phyloP scores from a whole-genome alignment of 1,140 invertebrate genomes.

The Heliconius himera region DNA sequence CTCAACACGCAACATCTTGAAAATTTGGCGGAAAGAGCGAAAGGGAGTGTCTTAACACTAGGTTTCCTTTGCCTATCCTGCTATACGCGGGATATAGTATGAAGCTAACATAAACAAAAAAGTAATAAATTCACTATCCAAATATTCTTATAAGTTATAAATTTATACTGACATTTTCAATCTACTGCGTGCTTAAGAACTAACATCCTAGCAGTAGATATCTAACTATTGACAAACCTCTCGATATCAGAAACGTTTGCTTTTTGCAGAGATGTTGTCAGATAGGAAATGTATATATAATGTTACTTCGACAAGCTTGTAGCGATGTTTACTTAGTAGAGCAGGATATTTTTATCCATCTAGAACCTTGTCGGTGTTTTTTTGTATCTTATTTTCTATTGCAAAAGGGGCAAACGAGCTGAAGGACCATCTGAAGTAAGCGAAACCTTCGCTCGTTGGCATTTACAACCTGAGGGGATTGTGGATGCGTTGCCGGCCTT shows the following conservation, averaged over 20 bases:
- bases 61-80: too few relatives aligned
- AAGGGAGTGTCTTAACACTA: too few relatives aligned
- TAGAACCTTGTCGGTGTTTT: not conserved
- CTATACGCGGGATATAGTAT: too few relatives aligned
- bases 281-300: slow-evolving; percentile 14
- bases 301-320: not conserved
- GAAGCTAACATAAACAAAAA: not conserved
- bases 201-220: not conserved
- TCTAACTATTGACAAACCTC: slow-evolving; percentile 30
- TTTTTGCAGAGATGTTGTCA: slow-evolving; percentile 22
- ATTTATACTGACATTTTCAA: not conserved
- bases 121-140: not conserved
- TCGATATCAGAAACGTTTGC: slow-evolving; percentile 24
- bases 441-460: too few relatives aligned
- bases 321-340: not conserved
- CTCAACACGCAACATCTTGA: too few relatives aligned
- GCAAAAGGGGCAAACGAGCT: too few relatives aligned
- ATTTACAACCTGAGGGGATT: too few relatives aligned
- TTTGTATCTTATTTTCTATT: too few relatives aligned
- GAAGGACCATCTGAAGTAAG: too few relatives aligned
- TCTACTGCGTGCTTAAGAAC: slow-evolving; percentile 5
- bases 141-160: not conserved
- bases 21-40: too few relatives aligned
- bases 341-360: not conserved
- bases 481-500: too few relatives aligned